Conservation (phyloP, 2,113 vertebrate species). For the Natator depressus region DNA sequence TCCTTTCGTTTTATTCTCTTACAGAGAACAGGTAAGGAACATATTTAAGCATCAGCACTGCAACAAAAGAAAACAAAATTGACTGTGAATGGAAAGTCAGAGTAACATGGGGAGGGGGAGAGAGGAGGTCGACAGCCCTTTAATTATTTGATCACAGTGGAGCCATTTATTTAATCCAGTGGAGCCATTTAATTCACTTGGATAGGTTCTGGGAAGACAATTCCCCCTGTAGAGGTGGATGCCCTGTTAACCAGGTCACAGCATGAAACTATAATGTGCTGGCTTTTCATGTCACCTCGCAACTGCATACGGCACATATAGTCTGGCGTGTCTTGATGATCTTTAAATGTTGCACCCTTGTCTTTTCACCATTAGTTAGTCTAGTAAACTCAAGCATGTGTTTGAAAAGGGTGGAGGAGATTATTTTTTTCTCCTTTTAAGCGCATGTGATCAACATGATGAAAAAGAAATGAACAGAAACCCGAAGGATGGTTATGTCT, state of each 20-base stretch:
- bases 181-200: background rate
- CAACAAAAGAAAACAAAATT: background rate
- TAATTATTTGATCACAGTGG: rapidly evolving
- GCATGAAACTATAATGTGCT: background rate
- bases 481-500: background rate
- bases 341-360: background rate
- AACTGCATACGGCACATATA: background rate
- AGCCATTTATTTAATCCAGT: rapidly evolving
- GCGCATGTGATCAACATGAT: background rate
- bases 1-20: background rate
- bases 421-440: background rate
- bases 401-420: background rate
- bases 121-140: background rate
- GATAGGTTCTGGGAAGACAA: background rate
- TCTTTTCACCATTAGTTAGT: background rate
- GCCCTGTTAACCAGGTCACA: background rate
- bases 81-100: background rate
- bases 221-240: background rate
- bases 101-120: background rate
- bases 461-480: background rate
- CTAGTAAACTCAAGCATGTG: background rate
- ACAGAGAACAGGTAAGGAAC: background rate
- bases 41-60: background rate
- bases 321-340: background rate
- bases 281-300: background rate